Evolutionary conservation across 2,888 invertebrate species (phyloP).

Genomic region (Augiades crinisus): DNA sequence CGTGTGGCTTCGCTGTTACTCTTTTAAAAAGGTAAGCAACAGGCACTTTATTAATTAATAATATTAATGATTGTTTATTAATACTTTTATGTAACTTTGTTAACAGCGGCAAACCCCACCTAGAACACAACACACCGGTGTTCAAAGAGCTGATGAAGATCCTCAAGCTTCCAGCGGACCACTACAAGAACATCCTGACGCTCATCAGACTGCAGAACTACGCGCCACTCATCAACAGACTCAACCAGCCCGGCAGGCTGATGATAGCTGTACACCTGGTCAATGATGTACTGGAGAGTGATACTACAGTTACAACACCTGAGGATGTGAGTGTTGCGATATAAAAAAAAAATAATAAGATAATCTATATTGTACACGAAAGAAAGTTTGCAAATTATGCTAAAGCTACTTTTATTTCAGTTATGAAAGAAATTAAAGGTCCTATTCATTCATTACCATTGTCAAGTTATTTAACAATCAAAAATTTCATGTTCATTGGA

Average conservation of each 20-base stretch:
- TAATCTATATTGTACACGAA: too few species aligned
- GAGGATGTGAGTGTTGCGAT: slow-evolving; percentile 91
- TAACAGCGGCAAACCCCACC: slow-evolving; percentile 72
- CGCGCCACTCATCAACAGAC: slow-evolving; percentile 89
- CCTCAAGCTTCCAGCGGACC: slow-evolving; percentile 96
- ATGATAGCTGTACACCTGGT: slow-evolving; percentile 94
- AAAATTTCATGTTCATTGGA: too few species aligned
- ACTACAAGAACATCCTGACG: slow-evolving; percentile 95
- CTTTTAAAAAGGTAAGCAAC: too few species aligned
- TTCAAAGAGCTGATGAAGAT: slow-evolving; percentile 96
- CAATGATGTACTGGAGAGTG: slow-evolving; percentile 94
- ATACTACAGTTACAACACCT: slow-evolving; percentile 92
- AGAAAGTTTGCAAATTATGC: too few species aligned
- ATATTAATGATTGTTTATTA: too few species aligned
- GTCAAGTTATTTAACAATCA: too few species aligned
- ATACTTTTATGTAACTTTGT: background rate
- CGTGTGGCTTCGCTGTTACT: too few species aligned
- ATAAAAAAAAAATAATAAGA: too few species aligned
- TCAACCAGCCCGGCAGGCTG: slow-evolving; percentile 94
- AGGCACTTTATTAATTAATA: too few species aligned
- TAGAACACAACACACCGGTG: slow-evolving; percentile 90
- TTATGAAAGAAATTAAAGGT: too few species aligned
- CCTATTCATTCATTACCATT: too few species aligned
- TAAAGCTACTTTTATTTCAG: too few species aligned
- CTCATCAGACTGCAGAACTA: slow-evolving; percentile 94